phyloP scores from a whole-genome alignment of 2,797 vertebrate genomes.

The Rhabdomys pumilio region DNA sequence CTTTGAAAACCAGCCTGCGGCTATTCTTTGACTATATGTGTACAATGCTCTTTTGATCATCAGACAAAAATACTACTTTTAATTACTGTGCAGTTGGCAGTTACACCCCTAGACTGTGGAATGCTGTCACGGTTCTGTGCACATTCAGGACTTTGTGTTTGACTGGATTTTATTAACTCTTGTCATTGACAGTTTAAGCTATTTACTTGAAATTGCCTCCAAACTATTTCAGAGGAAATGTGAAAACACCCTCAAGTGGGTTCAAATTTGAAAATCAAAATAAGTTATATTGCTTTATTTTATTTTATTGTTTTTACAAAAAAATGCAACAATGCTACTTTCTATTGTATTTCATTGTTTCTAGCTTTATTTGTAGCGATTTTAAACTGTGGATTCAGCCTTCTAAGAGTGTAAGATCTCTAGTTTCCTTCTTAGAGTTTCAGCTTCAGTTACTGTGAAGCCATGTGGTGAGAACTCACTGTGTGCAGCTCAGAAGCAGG shows the following conservation, averaged over 20 bases:
- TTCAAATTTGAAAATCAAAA: conserved; percentile 58
- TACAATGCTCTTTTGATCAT: conserved; percentile 88
- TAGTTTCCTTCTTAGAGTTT: conserved; percentile 56
- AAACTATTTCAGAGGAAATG: conserved; percentile 51
- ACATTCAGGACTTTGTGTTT: conserved; percentile 84
- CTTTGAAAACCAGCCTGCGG: conserved; percentile 87
- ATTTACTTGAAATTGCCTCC: conserved; percentile 81
- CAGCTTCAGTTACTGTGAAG: conserved; percentile 48
- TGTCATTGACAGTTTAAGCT: conserved; percentile 51
- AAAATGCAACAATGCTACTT: neutral
- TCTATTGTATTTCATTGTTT: conserved; percentile 28
- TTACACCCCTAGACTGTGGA: conserved; percentile 81
- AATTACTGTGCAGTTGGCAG: conserved; percentile 80
- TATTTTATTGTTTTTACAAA: conserved; percentile 25
- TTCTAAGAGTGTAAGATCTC: conserved; percentile 25
- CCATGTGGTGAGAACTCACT: conserved; percentile 19
- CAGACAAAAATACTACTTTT: conserved; percentile 86
- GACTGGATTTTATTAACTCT: conserved; percentile 73
- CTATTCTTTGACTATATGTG: conserved; percentile 73
- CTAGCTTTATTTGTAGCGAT: conserved; percentile 10
- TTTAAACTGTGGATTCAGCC: conserved; percentile 1
- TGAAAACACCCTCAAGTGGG: neutral
- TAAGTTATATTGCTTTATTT: neutral
- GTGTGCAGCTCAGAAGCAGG: conserved; percentile 1
- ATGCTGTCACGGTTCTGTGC: conserved; percentile 59